These are phyloP conservation scores for Creontiades dilutus DNA, from an alignment of 2,888 invertebrate genomes.

Conservation along the genomic window DNA sequence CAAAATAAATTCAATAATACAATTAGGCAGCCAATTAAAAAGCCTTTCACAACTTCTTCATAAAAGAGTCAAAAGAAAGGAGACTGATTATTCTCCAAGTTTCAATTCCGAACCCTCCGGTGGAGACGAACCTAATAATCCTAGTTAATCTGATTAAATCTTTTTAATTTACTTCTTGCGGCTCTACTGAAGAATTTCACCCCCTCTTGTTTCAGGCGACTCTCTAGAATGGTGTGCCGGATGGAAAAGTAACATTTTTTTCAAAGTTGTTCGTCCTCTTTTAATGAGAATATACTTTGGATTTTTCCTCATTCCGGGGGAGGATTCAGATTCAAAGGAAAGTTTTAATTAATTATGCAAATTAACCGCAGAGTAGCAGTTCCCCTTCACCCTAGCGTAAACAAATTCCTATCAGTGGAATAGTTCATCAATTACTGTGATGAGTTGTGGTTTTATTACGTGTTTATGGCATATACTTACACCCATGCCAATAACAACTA, in stretches of 20 bases:
- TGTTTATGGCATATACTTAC: too few relatives aligned
- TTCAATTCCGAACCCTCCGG: conserved; percentile 66
- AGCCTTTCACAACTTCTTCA: conserved; percentile 35
- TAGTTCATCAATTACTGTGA: not conserved
- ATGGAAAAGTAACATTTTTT: conserved; percentile 73
- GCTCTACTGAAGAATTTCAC: conserved; percentile 10
- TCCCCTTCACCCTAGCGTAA: not conserved
- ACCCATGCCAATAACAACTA: too few relatives aligned
- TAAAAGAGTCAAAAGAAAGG: conserved; percentile 30
- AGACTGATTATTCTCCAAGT: conserved; percentile 70
- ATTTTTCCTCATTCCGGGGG: conserved; percentile 25
- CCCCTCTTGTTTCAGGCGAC: not conserved
- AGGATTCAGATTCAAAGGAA: conserved; percentile 35
- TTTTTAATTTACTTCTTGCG: conserved; percentile 73
- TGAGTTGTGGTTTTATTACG: too few relatives aligned
- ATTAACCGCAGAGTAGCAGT: conserved; percentile 5
- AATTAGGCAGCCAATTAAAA: conserved; percentile 52
- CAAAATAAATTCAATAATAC: conserved; percentile 40
- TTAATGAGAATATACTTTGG: conserved; percentile 67
- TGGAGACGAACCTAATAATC: conserved; percentile 73
- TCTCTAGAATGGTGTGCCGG: conserved; percentile 58
- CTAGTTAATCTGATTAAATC: conserved; percentile 74
- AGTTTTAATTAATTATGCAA: conserved; percentile 64
- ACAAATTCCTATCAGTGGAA: not conserved
- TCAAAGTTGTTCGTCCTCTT: conserved; percentile 66